Evolutionary conservation across 2,888 invertebrate genomes (phyloP).

Genomic region (Psylliodes chrysocephalus): DNA sequence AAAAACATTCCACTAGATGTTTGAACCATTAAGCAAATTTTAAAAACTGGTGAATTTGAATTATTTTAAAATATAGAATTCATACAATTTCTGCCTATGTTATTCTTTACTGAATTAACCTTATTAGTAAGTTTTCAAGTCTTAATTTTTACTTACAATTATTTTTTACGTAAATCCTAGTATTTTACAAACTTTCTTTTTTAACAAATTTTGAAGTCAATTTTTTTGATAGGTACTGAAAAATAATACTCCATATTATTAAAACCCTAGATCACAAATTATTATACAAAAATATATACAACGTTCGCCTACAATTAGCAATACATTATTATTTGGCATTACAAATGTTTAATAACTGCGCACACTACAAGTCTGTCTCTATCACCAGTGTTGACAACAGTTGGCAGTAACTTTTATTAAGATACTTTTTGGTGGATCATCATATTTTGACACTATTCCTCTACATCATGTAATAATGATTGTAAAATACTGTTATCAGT

Average conservation of each 20-base stretch:
- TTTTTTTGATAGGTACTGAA: slow-evolving; percentile 6
- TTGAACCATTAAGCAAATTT: no score
- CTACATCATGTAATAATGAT: no score
- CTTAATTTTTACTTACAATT: neutral
- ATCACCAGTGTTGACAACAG: no score
- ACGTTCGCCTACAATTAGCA: neutral
- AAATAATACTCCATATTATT: slow-evolving; percentile 21
- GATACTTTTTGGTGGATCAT: no score
- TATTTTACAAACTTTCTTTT: neutral
- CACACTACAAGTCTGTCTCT: neutral
- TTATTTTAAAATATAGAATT: no score
- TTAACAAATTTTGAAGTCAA: slow-evolving; percentile 1
- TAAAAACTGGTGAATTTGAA: no score
- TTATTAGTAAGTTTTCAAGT: neutral
- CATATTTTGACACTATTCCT: no score
- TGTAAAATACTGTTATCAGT: no score
- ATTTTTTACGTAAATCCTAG: neutral
- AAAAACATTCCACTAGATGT: no score
- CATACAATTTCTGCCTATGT: neutral
- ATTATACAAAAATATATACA: slow-evolving; percentile 25
- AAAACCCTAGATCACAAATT: slow-evolving; percentile 20
- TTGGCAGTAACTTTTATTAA: no score
- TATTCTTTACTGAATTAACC: neutral
- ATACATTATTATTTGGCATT: neutral
- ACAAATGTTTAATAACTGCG: neutral